phyloP scores from a whole-genome alignment of 1,140 invertebrate species.

The Hylaeus volcanicus region DNA sequence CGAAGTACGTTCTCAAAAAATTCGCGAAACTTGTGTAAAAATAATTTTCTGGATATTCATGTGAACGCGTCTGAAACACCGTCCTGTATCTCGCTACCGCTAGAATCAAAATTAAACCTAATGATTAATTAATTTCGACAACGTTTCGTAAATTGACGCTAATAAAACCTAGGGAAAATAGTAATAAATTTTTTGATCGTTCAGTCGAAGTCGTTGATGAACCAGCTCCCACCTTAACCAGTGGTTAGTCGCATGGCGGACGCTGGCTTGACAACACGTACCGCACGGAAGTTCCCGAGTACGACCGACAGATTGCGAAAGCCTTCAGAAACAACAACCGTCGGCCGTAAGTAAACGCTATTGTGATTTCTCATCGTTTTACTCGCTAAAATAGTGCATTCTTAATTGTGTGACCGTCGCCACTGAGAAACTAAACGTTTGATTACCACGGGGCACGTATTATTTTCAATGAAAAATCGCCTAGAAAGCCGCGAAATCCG shows the following conservation, averaged over 20 bases:
- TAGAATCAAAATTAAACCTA: constrained; percentile 53
- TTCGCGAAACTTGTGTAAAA: not conserved
- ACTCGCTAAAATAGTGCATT: constrained; percentile 44
- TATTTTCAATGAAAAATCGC: not conserved
- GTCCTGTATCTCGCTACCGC: constrained; percentile 56
- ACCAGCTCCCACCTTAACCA: not conserved
- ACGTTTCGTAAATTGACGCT: not conserved
- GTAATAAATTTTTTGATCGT: constrained; percentile 17
- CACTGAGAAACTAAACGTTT: constrained; percentile 12
- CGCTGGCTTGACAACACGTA: constrained; percentile 53
- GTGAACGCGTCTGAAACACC: constrained; percentile 59
- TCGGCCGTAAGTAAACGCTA: constrained; percentile 78
- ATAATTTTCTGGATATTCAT: constrained; percentile 45
- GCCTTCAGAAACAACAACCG: constrained; percentile 79
- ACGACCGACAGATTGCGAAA: constrained; percentile 76
- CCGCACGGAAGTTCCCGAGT: constrained; percentile 68
- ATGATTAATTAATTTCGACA: not conserved
- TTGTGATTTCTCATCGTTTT: constrained; percentile 66
- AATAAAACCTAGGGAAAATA: not conserved
- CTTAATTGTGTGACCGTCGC: constrained; percentile 6
- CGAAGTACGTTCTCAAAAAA: no score
- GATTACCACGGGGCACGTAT: constrained; percentile 16
- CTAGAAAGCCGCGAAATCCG: not conserved
- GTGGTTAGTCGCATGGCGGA: constrained; percentile 44
- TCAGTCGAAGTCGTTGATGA: not conserved